Evolutionary conservation across 2,888 invertebrate genomes (phyloP), one percentile per base, ranked within the genome.

Genomic region (Eupithecia subumbrata): DNA sequence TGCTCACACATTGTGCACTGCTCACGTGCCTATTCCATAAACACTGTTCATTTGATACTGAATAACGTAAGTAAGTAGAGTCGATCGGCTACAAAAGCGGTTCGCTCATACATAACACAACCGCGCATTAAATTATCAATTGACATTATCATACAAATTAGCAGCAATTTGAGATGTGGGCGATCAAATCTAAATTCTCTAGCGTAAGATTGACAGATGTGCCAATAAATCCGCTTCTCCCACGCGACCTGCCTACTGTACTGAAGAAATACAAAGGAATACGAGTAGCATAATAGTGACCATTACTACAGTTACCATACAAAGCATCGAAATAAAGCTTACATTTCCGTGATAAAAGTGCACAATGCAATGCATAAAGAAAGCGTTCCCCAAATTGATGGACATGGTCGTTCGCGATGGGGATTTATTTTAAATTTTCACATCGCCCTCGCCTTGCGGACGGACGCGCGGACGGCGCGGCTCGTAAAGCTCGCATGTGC

Each of bases 401-500:
- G 79, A 82, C 81, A 83, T 81, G 81, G 82, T 83, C 84, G 83
- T 86, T 87, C 83, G 87, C 79, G 71, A 85, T 81, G 87, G 90
- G 90, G 91, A 87, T 91, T 90, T 86, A 88, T 83, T 92, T 92
- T 86, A 92, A 91, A 92, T 90, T 90, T 90, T 89, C 88, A 85
- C 88, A 84, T 87, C 86, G 82, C 88, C 85, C 85, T 84, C 83
- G 82, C 66, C 82, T 78, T 80, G n/a, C 67, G 22, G 9, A 11
- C 52, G n/a, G 18, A 18, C 18, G 18, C 4, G n/a, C 18, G 48
- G 18, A 22, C 52, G n/a, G 52, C 11, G 52, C 22, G 7, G 52
- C 22, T 56, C 80, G 78, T 80, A 81, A 81, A 78, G 79, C 77
- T 71, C 74, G 80, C 82, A 81, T 86, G 82, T 84, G 83, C 82